phyloP scores from a whole-genome alignment of 1,140 invertebrate genomes.

The Sarcophaga peregrina region DNA sequence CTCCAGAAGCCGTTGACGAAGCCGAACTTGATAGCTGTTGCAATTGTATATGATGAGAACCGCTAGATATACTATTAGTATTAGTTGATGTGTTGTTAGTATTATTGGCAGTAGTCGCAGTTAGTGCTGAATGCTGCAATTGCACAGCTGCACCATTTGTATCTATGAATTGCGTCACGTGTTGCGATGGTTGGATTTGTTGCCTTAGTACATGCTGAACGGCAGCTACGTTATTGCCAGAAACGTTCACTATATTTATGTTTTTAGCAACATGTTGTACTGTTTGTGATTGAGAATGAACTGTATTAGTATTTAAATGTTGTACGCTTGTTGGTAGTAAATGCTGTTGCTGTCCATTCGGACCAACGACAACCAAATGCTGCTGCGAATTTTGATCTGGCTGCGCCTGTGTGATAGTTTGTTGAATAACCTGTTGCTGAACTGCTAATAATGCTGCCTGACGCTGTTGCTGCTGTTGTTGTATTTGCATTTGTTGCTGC shows the following conservation, averaged over 20 bases:
- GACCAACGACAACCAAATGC: conserved; percentile 48
- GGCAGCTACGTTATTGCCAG: conserved; percentile 51
- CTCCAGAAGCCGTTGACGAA: not conserved
- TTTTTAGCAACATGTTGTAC: conserved; percentile 52
- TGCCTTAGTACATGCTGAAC: conserved; percentile 57
- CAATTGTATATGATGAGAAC: conserved; percentile 53
- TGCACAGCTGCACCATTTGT: conserved; percentile 46
- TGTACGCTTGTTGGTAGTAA: conserved; percentile 57
- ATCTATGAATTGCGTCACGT: conserved; percentile 50
- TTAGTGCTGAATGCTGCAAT: conserved; percentile 45
- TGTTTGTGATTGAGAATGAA: conserved; percentile 60
- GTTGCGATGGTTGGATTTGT: conserved; percentile 52
- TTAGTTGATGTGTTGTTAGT: conserved; percentile 32
- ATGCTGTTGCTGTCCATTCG: conserved; percentile 52
- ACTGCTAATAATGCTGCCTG: conserved; percentile 68
- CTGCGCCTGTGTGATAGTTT: conserved; percentile 46
- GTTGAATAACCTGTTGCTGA: conserved; percentile 56
- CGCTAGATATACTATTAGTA: conserved; percentile 51
- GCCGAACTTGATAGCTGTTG: conserved; percentile 49
- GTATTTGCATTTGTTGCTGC: conserved; percentile 65
- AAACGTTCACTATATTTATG: conserved; percentile 52
- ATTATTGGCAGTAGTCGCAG: conserved; percentile 45
- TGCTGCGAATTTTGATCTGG: conserved; percentile 60
- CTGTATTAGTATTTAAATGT: conserved; percentile 67
- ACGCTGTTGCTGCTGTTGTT: conserved; percentile 68